Evolutionary conservation across 2,797 vertebrate species (phyloP).

Genomic region (Pelobates cultripes): DNA sequence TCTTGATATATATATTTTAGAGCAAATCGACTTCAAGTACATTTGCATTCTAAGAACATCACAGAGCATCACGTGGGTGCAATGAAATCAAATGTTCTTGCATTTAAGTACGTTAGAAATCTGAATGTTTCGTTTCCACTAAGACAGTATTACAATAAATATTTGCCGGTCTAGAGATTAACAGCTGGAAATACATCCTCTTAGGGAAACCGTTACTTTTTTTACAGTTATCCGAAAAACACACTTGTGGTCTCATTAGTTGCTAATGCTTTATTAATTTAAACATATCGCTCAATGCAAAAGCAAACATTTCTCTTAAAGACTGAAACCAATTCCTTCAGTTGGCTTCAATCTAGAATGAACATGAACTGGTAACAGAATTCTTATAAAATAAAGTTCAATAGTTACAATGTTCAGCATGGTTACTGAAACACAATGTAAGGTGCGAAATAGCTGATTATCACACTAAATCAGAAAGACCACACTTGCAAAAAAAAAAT

Average conservation of each 20-base stretch:
- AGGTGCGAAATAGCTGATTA: not conserved
- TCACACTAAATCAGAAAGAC: too few relatives aligned
- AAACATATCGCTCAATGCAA: not conserved
- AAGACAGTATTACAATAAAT: too few relatives aligned
- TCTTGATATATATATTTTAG: too few relatives aligned
- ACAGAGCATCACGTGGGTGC: too few relatives aligned
- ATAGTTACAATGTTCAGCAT: not conserved
- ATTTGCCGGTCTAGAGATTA: not conserved
- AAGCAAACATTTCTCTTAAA: constrained; percentile 3
- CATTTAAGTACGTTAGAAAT: too few relatives aligned
- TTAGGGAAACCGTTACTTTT: not conserved
- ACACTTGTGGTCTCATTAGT: not conserved
- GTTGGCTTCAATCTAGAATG: not conserved
- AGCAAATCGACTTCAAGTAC: too few relatives aligned
- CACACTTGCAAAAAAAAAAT: not conserved
- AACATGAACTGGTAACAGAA: not conserved
- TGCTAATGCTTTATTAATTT: constrained; percentile 1
- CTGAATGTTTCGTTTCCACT: too few relatives aligned
- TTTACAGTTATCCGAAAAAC: not conserved
- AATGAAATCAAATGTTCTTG: too few relatives aligned
- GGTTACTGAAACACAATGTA: not conserved
- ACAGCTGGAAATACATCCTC: not conserved
- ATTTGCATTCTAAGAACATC: too few relatives aligned
- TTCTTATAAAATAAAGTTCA: not conserved
- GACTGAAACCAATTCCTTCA: not conserved